phyloP scores from a whole-genome alignment of 35 echinoderm and acorn worm genomes.

The Ophiothrix spiculata region DNA sequence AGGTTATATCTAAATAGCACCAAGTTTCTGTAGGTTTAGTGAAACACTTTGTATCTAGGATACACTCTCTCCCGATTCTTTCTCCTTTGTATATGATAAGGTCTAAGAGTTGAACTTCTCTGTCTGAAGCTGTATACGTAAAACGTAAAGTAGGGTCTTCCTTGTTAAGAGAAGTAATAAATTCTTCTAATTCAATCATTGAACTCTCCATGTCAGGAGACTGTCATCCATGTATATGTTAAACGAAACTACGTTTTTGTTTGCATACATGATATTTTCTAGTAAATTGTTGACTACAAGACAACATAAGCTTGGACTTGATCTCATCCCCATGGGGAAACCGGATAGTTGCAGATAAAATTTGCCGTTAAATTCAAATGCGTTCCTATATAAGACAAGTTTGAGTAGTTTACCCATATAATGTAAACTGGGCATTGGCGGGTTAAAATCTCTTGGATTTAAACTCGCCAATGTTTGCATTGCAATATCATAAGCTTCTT shows the following conservation, averaged over 20 bases:
- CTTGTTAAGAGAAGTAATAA: neutral
- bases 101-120: neutral
- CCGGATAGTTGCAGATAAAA: neutral
- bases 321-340: neutral
- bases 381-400: neutral
- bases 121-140: neutral
- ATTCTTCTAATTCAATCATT: neutral
- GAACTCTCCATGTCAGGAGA: neutral
- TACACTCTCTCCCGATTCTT: neutral
- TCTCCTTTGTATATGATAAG: neutral
- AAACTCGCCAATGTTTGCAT: neutral
- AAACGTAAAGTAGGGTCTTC: neutral
- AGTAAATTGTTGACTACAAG: neutral
- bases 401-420: neutral
- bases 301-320: neutral
- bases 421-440: neutral
- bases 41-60: neutral
- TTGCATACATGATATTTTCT: neutral
- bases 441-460: neutral
- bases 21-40: slow-evolving; percentile 3
- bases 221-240: neutral
- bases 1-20: neutral
- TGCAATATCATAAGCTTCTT: neutral
- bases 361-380: neutral
- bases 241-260: neutral